Evolutionary conservation across 2,888 invertebrate species (phyloP).

Genomic region (Lycocerus yunnanus): DNA sequence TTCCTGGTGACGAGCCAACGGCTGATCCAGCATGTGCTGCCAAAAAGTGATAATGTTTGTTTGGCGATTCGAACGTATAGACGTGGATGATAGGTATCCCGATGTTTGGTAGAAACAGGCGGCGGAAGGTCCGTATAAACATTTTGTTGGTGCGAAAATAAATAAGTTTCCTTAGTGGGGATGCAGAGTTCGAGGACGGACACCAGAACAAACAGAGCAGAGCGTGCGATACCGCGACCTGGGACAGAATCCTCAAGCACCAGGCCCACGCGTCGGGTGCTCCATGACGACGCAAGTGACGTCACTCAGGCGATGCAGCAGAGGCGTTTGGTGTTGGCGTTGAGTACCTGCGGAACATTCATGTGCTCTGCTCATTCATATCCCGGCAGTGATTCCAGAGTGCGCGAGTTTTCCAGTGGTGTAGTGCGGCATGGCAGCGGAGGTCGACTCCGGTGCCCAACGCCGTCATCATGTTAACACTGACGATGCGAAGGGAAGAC

Average conservation of each 20-base stretch:
- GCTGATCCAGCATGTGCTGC: slow-evolving; percentile 8
- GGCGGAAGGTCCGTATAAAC: slow-evolving; percentile 31
- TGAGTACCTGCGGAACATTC: slow-evolving; percentile 44
- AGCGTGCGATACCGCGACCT: slow-evolving; percentile 40
- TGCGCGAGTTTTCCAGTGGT: slow-evolving; percentile 36
- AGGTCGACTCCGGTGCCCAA: slow-evolving; percentile 61
- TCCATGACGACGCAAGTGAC: slow-evolving; percentile 52
- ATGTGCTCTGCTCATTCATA: slow-evolving; percentile 46
- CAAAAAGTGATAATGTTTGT: slow-evolving; percentile 15
- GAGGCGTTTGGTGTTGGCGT: slow-evolving; percentile 49
- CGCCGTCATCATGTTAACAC: slow-evolving; percentile 58
- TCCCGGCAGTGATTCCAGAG: slow-evolving; percentile 36
- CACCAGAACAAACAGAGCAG: slow-evolving; percentile 37
- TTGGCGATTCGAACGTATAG: slow-evolving; percentile 10
- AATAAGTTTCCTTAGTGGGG: slow-evolving; percentile 35
- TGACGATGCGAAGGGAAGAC: slow-evolving; percentile 79
- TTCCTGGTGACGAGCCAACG: slow-evolving; percentile 32
- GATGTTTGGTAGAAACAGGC: slow-evolving; percentile 19
- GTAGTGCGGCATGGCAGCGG: slow-evolving; percentile 55
- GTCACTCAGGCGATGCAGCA: slow-evolving; percentile 45
- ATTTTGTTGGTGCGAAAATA: slow-evolving; percentile 38
- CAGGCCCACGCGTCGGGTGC: slow-evolving; percentile 41
- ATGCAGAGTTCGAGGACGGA: slow-evolving; percentile 40
- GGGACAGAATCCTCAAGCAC: slow-evolving; percentile 39
- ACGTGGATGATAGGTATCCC: slow-evolving; percentile 17